Evolutionary conservation across 2,113 vertebrate genomes (phyloP).

Genomic region (Lepus timidus): DNA sequence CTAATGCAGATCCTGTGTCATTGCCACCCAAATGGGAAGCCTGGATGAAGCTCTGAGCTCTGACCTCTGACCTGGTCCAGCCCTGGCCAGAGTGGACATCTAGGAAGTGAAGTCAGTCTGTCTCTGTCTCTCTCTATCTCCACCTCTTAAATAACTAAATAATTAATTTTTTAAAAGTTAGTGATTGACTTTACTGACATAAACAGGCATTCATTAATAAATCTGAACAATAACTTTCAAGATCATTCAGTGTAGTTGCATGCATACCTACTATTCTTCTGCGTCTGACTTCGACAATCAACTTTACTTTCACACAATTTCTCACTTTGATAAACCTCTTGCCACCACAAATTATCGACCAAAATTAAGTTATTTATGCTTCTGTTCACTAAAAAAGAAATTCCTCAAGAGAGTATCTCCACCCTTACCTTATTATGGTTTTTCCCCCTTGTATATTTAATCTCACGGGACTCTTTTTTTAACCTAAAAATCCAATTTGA

Average conservation of each 20-base stretch:
- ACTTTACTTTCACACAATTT: background rate
- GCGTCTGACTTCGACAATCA: background rate
- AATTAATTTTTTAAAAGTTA: too few relatives aligned
- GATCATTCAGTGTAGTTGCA: background rate
- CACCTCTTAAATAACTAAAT: too few relatives aligned
- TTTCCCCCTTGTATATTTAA: constrained; percentile 1
- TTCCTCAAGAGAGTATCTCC: constrained; percentile 39
- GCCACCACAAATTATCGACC: background rate
- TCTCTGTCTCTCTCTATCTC: too few relatives aligned
- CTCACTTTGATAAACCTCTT: constrained; percentile 25
- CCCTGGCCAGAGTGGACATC: too few relatives aligned
- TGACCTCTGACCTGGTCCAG: too few relatives aligned
- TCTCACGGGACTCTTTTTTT: background rate
- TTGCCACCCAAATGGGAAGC: too few relatives aligned
- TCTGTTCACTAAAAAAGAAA: background rate
- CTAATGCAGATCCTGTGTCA: too few relatives aligned
- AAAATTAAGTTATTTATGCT: background rate
- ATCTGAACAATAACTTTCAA: background rate
- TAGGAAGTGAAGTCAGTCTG: too few relatives aligned
- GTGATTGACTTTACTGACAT: background rate
- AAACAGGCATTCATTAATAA: background rate
- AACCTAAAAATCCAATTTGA: constrained; percentile 63
- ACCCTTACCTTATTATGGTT: background rate
- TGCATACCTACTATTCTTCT: fast-evolving
- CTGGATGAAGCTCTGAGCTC: too few relatives aligned